These are phyloP conservation scores for Ramazzottius varieornatus DNA, from an alignment of 2,888 invertebrate genomes.

Conservation along the genomic window DNA sequence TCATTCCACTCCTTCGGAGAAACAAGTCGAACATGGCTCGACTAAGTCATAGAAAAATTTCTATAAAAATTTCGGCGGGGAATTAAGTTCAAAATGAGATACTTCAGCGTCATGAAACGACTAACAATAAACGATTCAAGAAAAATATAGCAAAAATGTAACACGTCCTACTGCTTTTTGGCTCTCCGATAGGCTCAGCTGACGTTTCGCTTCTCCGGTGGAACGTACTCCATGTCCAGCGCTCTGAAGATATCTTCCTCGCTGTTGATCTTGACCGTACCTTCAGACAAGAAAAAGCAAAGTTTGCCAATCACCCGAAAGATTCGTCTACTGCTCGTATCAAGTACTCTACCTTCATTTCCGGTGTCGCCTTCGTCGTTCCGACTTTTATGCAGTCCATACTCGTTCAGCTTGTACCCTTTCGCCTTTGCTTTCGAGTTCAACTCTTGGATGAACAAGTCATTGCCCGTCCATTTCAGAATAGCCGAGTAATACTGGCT, in stretches of 20 bases:
- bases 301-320: too few relatives aligned
- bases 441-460: not conserved
- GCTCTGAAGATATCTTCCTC: not conserved
- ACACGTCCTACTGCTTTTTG: too few relatives aligned
- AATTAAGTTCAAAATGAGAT: too few relatives aligned
- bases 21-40: too few relatives aligned
- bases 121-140: not conserved
- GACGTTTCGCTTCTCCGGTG: not conserved
- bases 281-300: too few relatives aligned
- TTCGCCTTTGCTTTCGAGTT: conserved; percentile 3
- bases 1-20: too few relatives aligned
- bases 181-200: not conserved
- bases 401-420: not conserved
- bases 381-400: not conserved
- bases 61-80: too few relatives aligned
- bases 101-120: too few relatives aligned
- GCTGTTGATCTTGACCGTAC: not conserved
- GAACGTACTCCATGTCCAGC: not conserved
- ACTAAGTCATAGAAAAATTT: too few relatives aligned
- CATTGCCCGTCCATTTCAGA: not conserved
- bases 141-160: not conserved
- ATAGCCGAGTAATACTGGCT: not conserved
- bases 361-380: not conserved
- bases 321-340: too few relatives aligned
- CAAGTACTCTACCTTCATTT: too few relatives aligned